These are phyloP conservation scores for Phalacrocorax aristotelis DNA, from an alignment of 2,113 vertebrate species.

Conservation along the genomic window DNA sequence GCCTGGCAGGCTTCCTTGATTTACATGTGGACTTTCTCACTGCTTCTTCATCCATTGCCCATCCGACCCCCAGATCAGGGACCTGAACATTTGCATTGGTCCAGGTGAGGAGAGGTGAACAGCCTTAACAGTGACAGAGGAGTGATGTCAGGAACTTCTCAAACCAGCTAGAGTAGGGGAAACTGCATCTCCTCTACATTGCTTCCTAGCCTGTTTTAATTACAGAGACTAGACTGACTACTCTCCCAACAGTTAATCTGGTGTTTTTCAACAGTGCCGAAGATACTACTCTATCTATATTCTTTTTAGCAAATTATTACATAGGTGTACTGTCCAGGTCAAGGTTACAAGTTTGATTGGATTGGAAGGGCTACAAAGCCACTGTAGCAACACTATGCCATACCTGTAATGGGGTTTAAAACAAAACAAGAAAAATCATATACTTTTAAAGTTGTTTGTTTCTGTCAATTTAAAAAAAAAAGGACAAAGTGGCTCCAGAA, in stretches of 20 bases:
- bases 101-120: background rate
- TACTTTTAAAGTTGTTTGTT: background rate
- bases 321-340: background rate
- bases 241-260: background rate
- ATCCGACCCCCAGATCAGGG: background rate
- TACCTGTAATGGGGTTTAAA: background rate
- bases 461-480: background rate
- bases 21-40: background rate
- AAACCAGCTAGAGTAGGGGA: background rate
- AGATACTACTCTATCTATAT: background rate
- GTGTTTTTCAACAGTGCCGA: background rate
- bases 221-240: background rate
- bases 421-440: background rate
- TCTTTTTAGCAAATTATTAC: background rate
- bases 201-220: background rate
- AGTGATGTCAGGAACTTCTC: background rate
- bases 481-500: background rate
- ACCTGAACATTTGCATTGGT: background rate
- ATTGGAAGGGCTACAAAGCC: background rate
- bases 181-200: background rate
- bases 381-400: background rate
- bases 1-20: background rate
- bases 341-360: background rate
- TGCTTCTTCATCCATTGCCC: background rate
- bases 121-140: background rate